These are phyloP conservation scores for Amphilophus citrinellus DNA, from an alignment of 2,113 vertebrate species.

Conservation along the genomic window DNA sequence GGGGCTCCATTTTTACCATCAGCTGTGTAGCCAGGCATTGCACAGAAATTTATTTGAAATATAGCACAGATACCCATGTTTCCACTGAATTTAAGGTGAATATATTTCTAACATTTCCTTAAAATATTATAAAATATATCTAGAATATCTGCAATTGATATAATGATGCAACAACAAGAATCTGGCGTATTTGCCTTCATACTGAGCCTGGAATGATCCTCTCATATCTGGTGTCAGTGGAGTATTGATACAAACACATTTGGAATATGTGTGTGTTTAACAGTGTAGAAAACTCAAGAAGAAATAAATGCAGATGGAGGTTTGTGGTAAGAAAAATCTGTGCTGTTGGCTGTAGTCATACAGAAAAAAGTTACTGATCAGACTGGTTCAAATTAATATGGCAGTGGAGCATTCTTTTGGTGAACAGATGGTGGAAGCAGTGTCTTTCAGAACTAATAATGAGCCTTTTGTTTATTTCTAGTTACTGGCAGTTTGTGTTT, in stretches of 20 bases:
- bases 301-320: neutral
- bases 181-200: neutral
- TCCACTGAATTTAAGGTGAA: constrained; percentile 1
- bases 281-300: neutral
- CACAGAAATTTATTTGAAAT: neutral
- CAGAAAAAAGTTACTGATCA: neutral
- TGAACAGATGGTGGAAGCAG: constrained; percentile 35
- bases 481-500: constrained; percentile 24
- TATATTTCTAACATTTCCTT: constrained; percentile 1
- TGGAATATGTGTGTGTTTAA: neutral
- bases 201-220: neutral
- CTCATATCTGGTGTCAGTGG: neutral
- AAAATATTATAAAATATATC: neutral
- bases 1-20: constrained; percentile 5
- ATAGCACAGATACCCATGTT: neutral
- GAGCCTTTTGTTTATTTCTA: constrained; percentile 54
- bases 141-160: neutral
- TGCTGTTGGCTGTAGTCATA: neutral
- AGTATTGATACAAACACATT: constrained; percentile 11
- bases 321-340: neutral
- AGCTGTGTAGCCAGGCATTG: constrained; percentile 11
- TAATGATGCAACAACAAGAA: constrained; percentile 7
- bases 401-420: neutral
- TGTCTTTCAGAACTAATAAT: constrained; percentile 40
- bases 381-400: neutral